Evolutionary conservation across 1,140 invertebrate genomes (phyloP).

Genomic region (Drosophila erecta): DNA sequence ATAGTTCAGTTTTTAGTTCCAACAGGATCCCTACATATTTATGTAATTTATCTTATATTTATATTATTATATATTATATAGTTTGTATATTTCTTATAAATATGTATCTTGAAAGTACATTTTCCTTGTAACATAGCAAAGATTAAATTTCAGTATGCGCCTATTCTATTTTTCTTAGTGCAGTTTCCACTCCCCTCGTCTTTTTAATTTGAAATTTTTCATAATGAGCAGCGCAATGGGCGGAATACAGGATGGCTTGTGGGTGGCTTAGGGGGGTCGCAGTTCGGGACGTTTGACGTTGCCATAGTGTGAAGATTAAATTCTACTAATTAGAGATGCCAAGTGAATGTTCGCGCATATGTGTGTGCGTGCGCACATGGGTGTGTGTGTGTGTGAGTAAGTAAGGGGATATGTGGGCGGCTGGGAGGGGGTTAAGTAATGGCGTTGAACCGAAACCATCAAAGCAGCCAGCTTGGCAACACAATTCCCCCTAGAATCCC

Average conservation of each 20-base stretch:
- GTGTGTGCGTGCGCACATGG: constrained; percentile 15
- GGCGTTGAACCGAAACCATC: constrained; percentile 65
- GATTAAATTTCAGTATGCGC: no score
- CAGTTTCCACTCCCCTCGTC: constrained; percentile 42
- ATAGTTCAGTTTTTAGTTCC: no score
- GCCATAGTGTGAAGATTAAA: constrained; percentile 83
- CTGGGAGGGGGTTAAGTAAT: constrained; percentile 55
- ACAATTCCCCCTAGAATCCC: constrained; percentile 34
- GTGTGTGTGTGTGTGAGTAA: no score
- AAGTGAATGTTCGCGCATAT: constrained; percentile 80
- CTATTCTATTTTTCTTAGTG: not conserved
- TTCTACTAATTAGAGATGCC: constrained; percentile 83
- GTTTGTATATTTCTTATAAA: no score
- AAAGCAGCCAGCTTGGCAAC: constrained; percentile 50
- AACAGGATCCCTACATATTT: no score
- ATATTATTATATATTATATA: no score
- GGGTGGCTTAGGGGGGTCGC: constrained; percentile 4
- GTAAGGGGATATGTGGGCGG: not conserved
- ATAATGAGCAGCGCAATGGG: constrained; percentile 70
- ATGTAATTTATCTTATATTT: no score
- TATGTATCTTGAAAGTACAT: no score
- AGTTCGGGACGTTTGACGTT: constrained; percentile 64
- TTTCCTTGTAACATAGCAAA: no score
- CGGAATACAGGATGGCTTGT: constrained; percentile 17
- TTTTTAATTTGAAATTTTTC: constrained; percentile 84